Evolutionary conservation across 2,113 vertebrate species (phyloP).

Genomic region (Cebidichthys violaceus): DNA sequence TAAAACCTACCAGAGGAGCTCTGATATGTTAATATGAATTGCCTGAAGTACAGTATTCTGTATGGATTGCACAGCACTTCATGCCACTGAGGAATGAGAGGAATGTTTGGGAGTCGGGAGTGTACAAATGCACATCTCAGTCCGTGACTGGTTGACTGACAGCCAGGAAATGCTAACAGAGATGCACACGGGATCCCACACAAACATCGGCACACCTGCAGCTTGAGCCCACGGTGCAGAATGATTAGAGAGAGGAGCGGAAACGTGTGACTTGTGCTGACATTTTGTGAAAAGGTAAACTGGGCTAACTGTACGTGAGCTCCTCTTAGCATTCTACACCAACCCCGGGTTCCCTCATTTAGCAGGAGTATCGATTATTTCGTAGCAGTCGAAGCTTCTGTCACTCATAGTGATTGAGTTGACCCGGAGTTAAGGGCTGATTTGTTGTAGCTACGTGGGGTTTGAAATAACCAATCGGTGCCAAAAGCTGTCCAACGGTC

Average conservation of each 20-base stretch:
- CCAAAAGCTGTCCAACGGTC: conserved; percentile 13
- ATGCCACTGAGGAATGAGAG: neutral
- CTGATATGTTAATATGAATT: conserved; percentile 41
- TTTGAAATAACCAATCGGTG: conserved; percentile 36
- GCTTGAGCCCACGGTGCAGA: neutral
- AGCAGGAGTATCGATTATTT: conserved; percentile 45
- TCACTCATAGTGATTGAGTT: conserved; percentile 58
- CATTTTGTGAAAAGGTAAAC: conserved; percentile 35
- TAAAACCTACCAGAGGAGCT: conserved; percentile 24
- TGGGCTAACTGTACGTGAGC: conserved; percentile 3
- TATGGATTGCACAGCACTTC: conserved; percentile 31
- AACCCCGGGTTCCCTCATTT: conserved; percentile 1
- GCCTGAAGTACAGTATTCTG: conserved; percentile 36
- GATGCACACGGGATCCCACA: conserved; percentile 8
- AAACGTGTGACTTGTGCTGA: neutral
- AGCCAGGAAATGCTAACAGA: conserved; percentile 23
- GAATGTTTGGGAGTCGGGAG: neutral
- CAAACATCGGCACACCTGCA: conserved; percentile 16
- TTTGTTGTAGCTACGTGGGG: conserved; percentile 33
- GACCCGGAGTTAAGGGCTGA: conserved; percentile 43
- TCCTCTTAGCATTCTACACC: neutral
- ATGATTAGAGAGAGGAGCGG: conserved; percentile 1
- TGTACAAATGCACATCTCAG: conserved; percentile 12
- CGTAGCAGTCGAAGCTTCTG: neutral
- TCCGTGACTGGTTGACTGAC: conserved; percentile 19